Base-by-base conservation (phyloP, 2,888 invertebrate genomes). In the Dermolepida albohirtum region DNA sequence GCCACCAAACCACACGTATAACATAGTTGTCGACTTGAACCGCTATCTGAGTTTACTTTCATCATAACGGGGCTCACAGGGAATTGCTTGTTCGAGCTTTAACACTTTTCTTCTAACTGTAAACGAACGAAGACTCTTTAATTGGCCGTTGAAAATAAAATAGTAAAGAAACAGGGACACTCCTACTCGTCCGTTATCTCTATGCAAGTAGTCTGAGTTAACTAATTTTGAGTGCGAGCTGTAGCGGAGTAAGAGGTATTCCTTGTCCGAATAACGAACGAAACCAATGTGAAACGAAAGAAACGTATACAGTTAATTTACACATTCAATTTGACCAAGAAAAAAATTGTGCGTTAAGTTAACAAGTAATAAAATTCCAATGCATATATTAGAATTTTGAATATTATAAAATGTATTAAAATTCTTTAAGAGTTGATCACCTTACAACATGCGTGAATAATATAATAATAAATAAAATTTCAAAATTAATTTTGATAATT, bases 11-110 rank as follows among this genome's bases (percentile, higher is more conserved):
- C 6, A 34, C 6, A 8, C 34, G 34, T 34, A 34, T 34, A 34
- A 34, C 34, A 34, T 10, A 34, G 34, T 34, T 34, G 34, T 34
- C 34, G 34, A 34, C 34, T 10, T 34, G 6, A 34, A 71, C 75
- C 75, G 75, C 75, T 75, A 74, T 69, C 66, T 71, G 69, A 75
- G 74, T 75, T 76, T 75, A 75, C 76, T 76, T 75, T 76, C 76
- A 74, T 74, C 73, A 68, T 73, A 75, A 76, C 76, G 71, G 75
- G 72, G 57, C 64, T 67, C 47, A 69, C 69, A 73, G 71, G 70
- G 71, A 72, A 72, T 71, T 72, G 73, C 71, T 34, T 34, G 34
- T 10, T 34, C 34, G 69, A 72, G 71, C 72, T 71, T 54, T 69
- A 72, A 72, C 72, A 75, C 73, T 74, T 74, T 74, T 75, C 72